These are phyloP conservation scores for Rhinogobius similis DNA, from an alignment of 2,113 vertebrate genomes.

Conservation along the genomic window DNA sequence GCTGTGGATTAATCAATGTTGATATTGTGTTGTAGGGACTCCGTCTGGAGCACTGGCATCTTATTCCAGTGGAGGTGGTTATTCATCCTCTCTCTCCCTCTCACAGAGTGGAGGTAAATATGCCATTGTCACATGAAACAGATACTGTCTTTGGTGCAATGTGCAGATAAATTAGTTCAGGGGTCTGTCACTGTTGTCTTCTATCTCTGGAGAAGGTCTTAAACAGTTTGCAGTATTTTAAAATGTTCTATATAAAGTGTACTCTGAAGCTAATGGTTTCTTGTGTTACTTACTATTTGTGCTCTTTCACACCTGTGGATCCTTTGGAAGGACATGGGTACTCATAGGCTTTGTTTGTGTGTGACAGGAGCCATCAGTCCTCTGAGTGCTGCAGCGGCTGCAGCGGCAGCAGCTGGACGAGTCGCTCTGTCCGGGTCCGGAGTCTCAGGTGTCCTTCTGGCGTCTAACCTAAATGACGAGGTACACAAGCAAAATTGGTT, in stretches of 20 bases:
- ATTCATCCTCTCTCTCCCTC: constrained; percentile 77
- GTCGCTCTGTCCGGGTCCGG: constrained; percentile 92
- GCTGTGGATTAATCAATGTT: constrained; percentile 36
- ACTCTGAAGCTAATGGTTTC: not conserved
- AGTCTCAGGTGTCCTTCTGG: constrained; percentile 92
- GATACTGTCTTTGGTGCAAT: not conserved
- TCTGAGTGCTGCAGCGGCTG: constrained; percentile 91
- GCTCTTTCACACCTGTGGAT: not conserved
- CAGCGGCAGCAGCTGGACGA: constrained; percentile 90
- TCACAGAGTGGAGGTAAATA: constrained; percentile 76
- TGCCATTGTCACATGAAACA: not conserved
- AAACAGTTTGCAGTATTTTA: not conserved
- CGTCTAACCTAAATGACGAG: constrained; percentile 99
- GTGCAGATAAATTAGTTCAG: not conserved
- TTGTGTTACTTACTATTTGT: not conserved
- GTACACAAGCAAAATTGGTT: constrained; percentile 67
- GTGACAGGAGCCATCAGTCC: constrained; percentile 94
- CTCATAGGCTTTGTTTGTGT: not conserved
- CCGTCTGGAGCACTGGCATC: constrained; percentile 78
- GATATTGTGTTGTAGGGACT: constrained; percentile 70
- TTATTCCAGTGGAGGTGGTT: constrained; percentile 79
- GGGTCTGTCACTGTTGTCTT: not conserved
- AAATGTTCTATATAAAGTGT: constrained; percentile 7
- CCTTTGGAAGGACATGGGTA: not conserved
- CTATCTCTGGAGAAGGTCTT: not conserved